Conservation (phyloP, 1,140 invertebrate species). For the Listronotus bonariensis region DNA sequence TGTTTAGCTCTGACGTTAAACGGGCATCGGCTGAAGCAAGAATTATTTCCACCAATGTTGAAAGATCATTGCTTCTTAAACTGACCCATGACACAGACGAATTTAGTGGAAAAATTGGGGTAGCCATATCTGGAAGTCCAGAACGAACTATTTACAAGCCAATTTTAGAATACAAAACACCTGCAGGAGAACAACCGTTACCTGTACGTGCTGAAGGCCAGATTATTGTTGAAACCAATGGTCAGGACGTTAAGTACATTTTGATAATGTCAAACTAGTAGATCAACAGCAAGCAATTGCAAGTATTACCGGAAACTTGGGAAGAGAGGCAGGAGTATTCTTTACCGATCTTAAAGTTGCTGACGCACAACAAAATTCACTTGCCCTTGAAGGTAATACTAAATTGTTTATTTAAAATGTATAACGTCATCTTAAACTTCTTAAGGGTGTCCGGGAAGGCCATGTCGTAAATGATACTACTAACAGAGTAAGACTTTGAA, state of each 20-base stretch:
- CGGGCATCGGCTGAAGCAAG: constrained; percentile 59
- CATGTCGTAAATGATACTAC: no score
- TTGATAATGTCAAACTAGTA: constrained; percentile 52
- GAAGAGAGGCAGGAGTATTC: constrained; percentile 50
- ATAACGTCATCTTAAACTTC: no score
- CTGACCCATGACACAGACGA: constrained; percentile 63
- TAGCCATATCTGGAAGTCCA: constrained; percentile 62
- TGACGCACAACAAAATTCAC: constrained; percentile 58
- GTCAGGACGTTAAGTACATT: constrained; percentile 62
- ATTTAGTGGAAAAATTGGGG: constrained; percentile 66
- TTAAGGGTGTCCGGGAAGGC: no score
- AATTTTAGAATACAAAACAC: constrained; percentile 68
- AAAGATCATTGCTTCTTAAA: constrained; percentile 61
- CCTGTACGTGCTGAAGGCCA: constrained; percentile 62
- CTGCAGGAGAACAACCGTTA: constrained; percentile 59
- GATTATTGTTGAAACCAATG: constrained; percentile 59
- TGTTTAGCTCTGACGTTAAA: constrained; percentile 63
- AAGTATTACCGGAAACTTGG: constrained; percentile 60
- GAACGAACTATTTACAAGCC: constrained; percentile 65
- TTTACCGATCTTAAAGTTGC: constrained; percentile 60
- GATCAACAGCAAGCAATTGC: constrained; percentile 54
- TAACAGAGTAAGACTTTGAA: no score
- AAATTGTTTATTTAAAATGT: no score
- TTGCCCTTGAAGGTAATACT: constrained; percentile 55
- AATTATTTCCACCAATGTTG: constrained; percentile 61